phyloP scores from a whole-genome alignment of 2,888 invertebrate species.

The Hydriomena furcata region DNA sequence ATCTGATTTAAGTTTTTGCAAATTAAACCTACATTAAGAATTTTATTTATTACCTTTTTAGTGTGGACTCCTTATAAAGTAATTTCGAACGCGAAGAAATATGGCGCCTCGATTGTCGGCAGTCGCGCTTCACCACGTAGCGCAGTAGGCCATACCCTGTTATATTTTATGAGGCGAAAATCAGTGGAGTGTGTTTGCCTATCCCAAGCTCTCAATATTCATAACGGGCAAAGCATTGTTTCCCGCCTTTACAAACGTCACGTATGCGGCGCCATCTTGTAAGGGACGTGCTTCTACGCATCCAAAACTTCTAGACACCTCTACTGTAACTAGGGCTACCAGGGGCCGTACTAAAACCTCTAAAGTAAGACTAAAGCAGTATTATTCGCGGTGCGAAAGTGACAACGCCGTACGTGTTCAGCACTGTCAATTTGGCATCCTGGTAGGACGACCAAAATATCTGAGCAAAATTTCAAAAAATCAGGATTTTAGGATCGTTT shows the following conservation, averaged over 20 bases:
- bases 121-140: conserved; percentile 43
- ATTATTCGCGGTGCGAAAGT: too few species aligned
- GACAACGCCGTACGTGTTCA: too few species aligned
- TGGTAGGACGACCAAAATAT: too few species aligned
- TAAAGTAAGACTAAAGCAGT: too few species aligned
- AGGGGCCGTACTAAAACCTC: too few species aligned
- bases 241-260: conserved; percentile 71
- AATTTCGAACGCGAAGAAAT: conserved; percentile 51
- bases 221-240: conserved; percentile 76
- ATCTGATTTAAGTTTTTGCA: conserved; percentile 34
- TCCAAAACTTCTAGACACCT: conserved; percentile 58
- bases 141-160: conserved; percentile 51
- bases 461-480: too few species aligned
- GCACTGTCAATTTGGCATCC: too few species aligned
- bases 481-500: too few species aligned
- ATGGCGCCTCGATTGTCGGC: conserved; percentile 44
- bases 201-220: conserved; percentile 72
- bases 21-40: conserved; percentile 33
- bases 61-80: conserved; percentile 44
- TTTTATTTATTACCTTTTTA: conserved; percentile 35
- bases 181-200: conserved; percentile 59
- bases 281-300: conserved; percentile 69
- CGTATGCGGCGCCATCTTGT: conserved; percentile 75
- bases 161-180: conserved; percentile 55
- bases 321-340: conserved; percentile 46